Evolutionary conservation across 2,888 invertebrate genomes (phyloP).

Genomic region (Protophormia terraenovae): DNA sequence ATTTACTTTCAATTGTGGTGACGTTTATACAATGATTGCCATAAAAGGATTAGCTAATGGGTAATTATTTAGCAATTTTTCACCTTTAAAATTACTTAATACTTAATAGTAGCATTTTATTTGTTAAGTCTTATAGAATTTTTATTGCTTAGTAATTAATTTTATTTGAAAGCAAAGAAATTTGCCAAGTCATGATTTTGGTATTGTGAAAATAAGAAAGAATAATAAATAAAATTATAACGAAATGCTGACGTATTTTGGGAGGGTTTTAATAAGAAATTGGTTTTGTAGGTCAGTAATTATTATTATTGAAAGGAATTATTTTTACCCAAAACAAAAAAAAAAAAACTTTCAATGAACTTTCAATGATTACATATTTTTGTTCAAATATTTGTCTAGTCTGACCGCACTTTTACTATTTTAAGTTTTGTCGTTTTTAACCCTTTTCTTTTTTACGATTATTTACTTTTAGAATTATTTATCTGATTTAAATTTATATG

Average conservation of each 20-base stretch:
- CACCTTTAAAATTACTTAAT: neutral
- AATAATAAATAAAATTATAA: conserved; percentile 7
- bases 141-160: conserved; percentile 53
- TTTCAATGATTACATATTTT: too few relatives aligned
- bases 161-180: conserved; percentile 24
- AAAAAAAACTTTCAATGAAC: too few relatives aligned
- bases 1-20: too few relatives aligned
- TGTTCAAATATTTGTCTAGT: too few relatives aligned
- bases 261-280: neutral
- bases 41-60: conserved; percentile 39
- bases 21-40: neutral
- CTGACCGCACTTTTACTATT: too few relatives aligned
- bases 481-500: too few relatives aligned
- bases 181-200: conserved; percentile 4
- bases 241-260: neutral
- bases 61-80: conserved; percentile 61
- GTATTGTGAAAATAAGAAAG: neutral
- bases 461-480: too few relatives aligned
- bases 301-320: too few relatives aligned
- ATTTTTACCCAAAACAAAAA: too few relatives aligned
- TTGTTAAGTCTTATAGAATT: conserved; percentile 16
- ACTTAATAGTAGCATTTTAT: neutral
- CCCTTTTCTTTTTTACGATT: too few relatives aligned
- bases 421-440: too few relatives aligned
- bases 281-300: conserved; percentile 44